Conservation (phyloP, 1,140 invertebrate genomes). For the Zaprionus capensis region DNA sequence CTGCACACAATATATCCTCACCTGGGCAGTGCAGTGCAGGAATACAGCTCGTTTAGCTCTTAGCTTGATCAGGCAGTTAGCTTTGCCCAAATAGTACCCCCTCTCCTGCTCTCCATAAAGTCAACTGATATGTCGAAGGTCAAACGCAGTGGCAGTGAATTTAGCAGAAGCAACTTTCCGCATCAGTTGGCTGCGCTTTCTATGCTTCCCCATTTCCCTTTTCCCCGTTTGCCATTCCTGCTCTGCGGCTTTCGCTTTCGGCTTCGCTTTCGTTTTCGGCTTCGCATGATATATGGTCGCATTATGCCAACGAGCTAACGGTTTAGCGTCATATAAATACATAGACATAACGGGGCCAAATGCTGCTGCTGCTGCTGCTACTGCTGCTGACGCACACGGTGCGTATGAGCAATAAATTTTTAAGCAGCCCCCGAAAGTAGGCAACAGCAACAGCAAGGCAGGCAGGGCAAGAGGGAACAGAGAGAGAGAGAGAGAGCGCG, state of each 20-base stretch:
- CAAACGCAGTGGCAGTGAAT: background rate
- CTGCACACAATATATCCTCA: too few species aligned
- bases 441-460: conserved; percentile 28
- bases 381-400: conserved; percentile 46
- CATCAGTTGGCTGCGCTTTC: conserved; percentile 9
- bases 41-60: too few species aligned
- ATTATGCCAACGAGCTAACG: conserved; percentile 43
- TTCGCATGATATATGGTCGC: conserved; percentile 37
- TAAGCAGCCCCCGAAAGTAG: conserved; percentile 47
- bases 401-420: conserved; percentile 76
- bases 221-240: background rate
- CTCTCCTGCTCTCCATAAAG: background rate
- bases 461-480: background rate
- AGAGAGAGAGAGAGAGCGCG: background rate
- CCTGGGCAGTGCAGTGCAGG: too few species aligned
- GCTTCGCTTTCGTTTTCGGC: conserved; percentile 6
- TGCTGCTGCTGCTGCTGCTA: conserved; percentile 7
- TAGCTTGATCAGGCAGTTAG: background rate
- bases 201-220: background rate
- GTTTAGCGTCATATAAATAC: conserved; percentile 41
- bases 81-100: background rate
- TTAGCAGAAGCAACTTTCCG: conserved; percentile 6
- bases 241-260: background rate
- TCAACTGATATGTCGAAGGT: background rate
- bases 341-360: conserved; percentile 33